Evolutionary conservation across 1,140 invertebrate species (phyloP).

Genomic region (Micrasema longulum): DNA sequence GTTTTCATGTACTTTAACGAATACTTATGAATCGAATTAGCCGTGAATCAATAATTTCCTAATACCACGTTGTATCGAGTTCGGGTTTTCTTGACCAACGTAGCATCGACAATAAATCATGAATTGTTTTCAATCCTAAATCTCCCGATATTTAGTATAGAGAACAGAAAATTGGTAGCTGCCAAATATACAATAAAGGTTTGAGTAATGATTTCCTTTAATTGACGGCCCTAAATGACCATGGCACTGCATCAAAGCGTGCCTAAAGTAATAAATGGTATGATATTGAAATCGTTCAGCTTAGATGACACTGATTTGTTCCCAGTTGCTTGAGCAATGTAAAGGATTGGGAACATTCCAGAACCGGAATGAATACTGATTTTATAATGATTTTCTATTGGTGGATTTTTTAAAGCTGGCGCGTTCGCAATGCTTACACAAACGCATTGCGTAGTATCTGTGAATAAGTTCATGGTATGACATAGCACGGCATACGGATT

Average conservation of each 20-base stretch:
- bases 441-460: too few relatives aligned
- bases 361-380: not conserved
- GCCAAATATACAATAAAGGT: conserved; percentile 17
- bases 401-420: too few relatives aligned
- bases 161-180: not conserved
- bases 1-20: too few relatives aligned
- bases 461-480: too few relatives aligned
- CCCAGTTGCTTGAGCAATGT: not conserved
- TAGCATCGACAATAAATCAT: too few relatives aligned
- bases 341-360: conserved; percentile 2
- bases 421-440: too few relatives aligned
- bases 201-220: not conserved
- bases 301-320: conserved; percentile 20
- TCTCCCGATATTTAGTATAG: not conserved
- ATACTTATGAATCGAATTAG: too few relatives aligned
- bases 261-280: conserved; percentile 23
- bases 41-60: too few relatives aligned
- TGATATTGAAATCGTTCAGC: conserved; percentile 3
- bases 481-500: too few relatives aligned
- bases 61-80: too few relatives aligned
- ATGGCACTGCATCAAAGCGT: conserved; percentile 31
- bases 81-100: too few relatives aligned
- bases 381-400: too few relatives aligned
- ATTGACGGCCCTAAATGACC: conserved; percentile 41
- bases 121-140: conserved; percentile 1